phyloP scores from a whole-genome alignment of 2,888 invertebrate genomes.

The Pachydiplax longipennis region DNA sequence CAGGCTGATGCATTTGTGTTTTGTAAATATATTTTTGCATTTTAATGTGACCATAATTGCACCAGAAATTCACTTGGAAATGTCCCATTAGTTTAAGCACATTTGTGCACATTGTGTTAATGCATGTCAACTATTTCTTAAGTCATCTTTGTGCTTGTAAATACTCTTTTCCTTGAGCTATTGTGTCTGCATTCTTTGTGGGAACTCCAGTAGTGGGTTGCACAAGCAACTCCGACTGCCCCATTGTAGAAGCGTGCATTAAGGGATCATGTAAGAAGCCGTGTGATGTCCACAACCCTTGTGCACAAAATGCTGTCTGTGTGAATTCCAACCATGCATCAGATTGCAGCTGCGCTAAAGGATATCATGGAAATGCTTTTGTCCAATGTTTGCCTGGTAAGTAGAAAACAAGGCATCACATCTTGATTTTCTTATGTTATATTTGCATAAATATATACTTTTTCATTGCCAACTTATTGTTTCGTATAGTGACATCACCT shows the following conservation, averaged over 20 bases:
- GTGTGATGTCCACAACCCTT: conserved; percentile 85
- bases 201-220: conserved; percentile 74
- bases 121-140: conserved; percentile 17
- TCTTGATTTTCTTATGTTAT: not conserved
- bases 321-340: conserved; percentile 87
- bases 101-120: conserved; percentile 8
- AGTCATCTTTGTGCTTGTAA: conserved; percentile 17
- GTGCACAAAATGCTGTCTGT: conserved; percentile 83
- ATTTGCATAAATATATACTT: not conserved
- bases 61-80: conserved; percentile 27
- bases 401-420: conserved; percentile 23
- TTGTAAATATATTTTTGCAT: too few relatives aligned
- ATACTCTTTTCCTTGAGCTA: conserved; percentile 30
- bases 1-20: too few relatives aligned
- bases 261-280: conserved; percentile 85
- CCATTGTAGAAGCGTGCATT: conserved; percentile 85
- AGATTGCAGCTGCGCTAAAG: conserved; percentile 85
- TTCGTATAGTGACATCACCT: conserved; percentile 59
- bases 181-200: conserved; percentile 41
- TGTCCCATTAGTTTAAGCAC: conserved; percentile 11
- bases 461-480: not conserved
- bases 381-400: conserved; percentile 82
- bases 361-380: conserved; percentile 86
- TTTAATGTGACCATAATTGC: not conserved
- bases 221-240: conserved; percentile 85